Conservation (phyloP, 1,140 invertebrate species). For the Lasaia peninsularis region DNA sequence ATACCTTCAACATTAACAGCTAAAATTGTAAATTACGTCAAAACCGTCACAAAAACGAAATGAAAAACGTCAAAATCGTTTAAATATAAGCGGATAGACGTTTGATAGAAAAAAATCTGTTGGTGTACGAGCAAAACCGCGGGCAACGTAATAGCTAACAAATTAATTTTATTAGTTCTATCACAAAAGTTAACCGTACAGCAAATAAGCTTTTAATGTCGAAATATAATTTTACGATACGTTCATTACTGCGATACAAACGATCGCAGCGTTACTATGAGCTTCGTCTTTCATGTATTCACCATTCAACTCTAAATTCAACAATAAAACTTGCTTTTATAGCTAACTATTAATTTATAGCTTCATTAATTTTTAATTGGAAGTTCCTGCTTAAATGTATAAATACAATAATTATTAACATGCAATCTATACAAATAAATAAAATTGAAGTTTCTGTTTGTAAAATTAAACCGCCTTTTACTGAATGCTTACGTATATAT, state of each 20-base stretch:
- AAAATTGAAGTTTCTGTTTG: too few relatives aligned
- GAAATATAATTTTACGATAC: slow-evolving; percentile 2
- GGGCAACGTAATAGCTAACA: neutral
- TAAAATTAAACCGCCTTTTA: too few relatives aligned
- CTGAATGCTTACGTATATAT: too few relatives aligned
- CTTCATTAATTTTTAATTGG: slow-evolving; percentile 5
- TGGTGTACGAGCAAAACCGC: too few relatives aligned
- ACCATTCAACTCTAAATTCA: neutral
- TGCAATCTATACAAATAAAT: too few relatives aligned
- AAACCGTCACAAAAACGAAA: too few relatives aligned
- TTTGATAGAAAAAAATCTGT: too few relatives aligned
- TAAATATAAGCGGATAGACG: too few relatives aligned
- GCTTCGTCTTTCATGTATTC: slow-evolving; percentile 7
- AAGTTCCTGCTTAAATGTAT: neutral
- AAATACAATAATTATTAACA: neutral
- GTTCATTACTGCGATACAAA: slow-evolving; percentile 4
- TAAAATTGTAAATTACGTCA: too few relatives aligned
- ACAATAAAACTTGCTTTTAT: neutral
- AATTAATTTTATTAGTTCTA: neutral
- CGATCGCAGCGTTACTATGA: neutral
- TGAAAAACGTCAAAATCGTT: too few relatives aligned
- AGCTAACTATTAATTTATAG: slow-evolving; percentile 7
- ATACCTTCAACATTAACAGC: too few relatives aligned
- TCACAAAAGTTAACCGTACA: neutral
- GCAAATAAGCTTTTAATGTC: neutral